Base-by-base conservation (phyloP, 2,113 vertebrate species). In the Apeltes quadracus region DNA sequence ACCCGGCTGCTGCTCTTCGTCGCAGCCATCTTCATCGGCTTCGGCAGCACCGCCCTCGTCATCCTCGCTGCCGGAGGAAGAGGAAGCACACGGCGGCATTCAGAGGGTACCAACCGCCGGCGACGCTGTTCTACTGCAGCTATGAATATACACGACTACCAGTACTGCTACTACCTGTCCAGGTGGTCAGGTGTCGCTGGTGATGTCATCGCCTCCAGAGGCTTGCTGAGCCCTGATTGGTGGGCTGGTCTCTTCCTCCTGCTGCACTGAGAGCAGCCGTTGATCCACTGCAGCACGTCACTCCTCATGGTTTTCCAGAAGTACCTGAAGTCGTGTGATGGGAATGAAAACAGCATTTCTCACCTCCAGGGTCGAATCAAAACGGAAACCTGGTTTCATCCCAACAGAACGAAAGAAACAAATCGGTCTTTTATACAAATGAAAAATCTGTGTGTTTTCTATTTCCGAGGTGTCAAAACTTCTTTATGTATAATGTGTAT, bases 221-320 rank as follows among this genome's bases (percentile, higher is more conserved):
- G 69, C 53, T 38, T 36, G 1, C 50, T 25, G 1, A 36, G 15
- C 34, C 43, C n/a, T 11, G 44, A 66, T 18, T 25, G 62, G 9
- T 8, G 6, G 1, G 55, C 25, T 0, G 22, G 29, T 13, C 50
- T 78, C 50, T 39, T 84, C 58, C 68, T 85, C 27, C 53, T 38
- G 70, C 70, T 86, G 81, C 91, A 92, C 59, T 72, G 61, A 0
- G 64, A 67, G 61, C 91, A 92, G 70, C 39, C 76, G 59, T 78
- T 50, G 84, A 92, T 87, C 91, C 90, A 91, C 78, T 87, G 77
- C 4, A 79, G 39, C 76, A 92, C 83, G 4, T 91, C 90, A 0
- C 79, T 27, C 14, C 61, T 85, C 90, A 92, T 90, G 13, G 87
- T 88, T 48, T 82, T 88, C 90, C 90, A 92, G 81, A 86, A 89